These are phyloP conservation scores for Platycnemis pennipes DNA, from an alignment of 2,888 invertebrate species.

Conservation along the genomic window DNA sequence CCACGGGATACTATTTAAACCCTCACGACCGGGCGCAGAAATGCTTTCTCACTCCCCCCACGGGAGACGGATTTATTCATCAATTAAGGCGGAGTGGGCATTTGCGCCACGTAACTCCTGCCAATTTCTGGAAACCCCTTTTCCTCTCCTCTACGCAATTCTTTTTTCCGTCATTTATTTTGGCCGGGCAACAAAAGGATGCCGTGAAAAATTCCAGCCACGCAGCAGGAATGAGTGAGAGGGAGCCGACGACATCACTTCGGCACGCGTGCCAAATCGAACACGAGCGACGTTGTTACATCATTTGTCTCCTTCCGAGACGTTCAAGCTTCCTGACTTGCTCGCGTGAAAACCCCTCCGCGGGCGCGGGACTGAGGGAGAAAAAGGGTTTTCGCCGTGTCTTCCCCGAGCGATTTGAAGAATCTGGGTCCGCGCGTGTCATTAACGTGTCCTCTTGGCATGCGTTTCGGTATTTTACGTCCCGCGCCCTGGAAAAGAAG, in stretches of 20 bases:
- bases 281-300: background rate
- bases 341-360: background rate
- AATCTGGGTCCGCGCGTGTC: background rate
- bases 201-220: background rate
- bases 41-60: too few relatives aligned
- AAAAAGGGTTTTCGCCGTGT: background rate
- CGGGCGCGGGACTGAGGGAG: background rate
- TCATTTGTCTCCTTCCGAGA: background rate
- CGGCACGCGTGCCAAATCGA: slow-evolving; percentile 7
- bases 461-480: background rate
- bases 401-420: background rate
- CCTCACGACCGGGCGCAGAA: background rate
- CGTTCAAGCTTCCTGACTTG: background rate
- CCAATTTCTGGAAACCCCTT: background rate
- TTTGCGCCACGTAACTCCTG: background rate
- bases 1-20: background rate
- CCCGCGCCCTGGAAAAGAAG: background rate
- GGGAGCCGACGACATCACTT: background rate
- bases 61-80: too few relatives aligned
- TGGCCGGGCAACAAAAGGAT: background rate
- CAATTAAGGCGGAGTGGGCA: background rate
- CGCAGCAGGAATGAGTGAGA: background rate
- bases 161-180: background rate
- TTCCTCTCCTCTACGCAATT: background rate
- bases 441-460: background rate